These are phyloP conservation scores for Homalodisca vitripennis DNA, from an alignment of 1,140 invertebrate genomes.

Conservation along the genomic window DNA sequence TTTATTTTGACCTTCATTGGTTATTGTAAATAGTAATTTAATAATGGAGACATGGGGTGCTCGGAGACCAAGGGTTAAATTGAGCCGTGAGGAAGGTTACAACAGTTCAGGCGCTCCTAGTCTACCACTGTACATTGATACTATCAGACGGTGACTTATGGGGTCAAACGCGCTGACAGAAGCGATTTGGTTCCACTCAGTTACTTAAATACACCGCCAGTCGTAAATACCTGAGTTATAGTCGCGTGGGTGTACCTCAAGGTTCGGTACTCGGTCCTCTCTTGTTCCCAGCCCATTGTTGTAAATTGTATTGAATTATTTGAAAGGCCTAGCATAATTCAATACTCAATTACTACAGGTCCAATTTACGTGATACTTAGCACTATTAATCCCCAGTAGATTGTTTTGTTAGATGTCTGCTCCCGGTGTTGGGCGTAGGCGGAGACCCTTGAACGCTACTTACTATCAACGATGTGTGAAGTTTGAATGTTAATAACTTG, in stretches of 20 bases:
- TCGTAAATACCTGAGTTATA: background rate
- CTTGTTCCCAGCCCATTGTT: background rate
- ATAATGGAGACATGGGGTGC: too few species aligned
- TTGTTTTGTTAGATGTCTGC: constrained; percentile 13
- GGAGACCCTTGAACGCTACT: constrained; percentile 1
- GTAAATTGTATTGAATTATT: background rate
- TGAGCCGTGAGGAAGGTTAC: too few species aligned
- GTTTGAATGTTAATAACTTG: too few species aligned
- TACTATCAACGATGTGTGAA: too few species aligned
- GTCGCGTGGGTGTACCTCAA: constrained; percentile 14
- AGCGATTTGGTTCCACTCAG: constrained; percentile 9
- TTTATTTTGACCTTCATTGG: too few species aligned
- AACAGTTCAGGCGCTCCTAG: too few species aligned
- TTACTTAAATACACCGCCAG: constrained; percentile 15
- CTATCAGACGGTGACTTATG: background rate
- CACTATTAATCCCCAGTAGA: constrained; percentile 2
- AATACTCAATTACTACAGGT: constrained; percentile 1
- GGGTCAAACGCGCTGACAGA: background rate
- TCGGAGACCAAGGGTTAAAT: too few species aligned
- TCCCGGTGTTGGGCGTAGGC: background rate
- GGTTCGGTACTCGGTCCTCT: background rate
- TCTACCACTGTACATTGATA: too few species aligned
- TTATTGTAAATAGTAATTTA: too few species aligned
- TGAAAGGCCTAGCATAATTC: background rate
- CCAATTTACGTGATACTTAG: constrained; percentile 9